Conservation (phyloP, 2,113 vertebrate genomes). For the Cynopterus brachyotis region DNA sequence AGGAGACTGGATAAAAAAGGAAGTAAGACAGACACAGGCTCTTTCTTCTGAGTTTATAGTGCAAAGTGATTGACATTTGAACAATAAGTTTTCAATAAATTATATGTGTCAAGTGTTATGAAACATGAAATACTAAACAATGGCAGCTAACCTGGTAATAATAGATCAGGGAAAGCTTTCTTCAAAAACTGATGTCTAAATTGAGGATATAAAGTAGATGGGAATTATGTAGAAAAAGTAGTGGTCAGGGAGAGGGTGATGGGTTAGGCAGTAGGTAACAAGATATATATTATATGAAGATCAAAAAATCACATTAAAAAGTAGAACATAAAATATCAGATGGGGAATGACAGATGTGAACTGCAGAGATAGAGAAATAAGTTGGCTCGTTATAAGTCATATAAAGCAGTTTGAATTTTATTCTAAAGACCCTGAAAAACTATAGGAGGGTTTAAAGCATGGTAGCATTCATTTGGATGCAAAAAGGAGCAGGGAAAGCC, state of each 20-base stretch:
- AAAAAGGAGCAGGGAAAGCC: background rate
- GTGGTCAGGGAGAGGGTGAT: background rate
- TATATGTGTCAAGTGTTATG: background rate
- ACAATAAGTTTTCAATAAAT: background rate
- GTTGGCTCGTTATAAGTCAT: background rate
- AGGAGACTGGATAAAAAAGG: background rate
- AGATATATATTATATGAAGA: background rate
- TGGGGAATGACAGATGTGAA: background rate
- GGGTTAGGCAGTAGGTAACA: accelerated
- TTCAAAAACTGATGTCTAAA: background rate
- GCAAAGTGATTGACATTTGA: background rate
- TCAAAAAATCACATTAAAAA: background rate
- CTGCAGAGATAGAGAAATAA: background rate
- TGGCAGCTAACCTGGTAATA: background rate
- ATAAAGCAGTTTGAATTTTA: background rate
- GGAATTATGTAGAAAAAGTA: background rate
- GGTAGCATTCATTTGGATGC: background rate
- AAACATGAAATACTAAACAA: background rate
- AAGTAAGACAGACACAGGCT: background rate
- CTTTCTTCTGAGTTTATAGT: background rate
- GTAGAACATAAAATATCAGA: background rate
- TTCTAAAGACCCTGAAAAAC: background rate
- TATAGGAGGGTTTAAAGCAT: background rate
- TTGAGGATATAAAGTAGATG: background rate
- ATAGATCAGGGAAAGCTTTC: background rate